Percentiles rank a stretch among this genome's conserved stretches.
Conservation (phyloP, 2,797 vertebrate species). For the Varecia variegata region DNA sequence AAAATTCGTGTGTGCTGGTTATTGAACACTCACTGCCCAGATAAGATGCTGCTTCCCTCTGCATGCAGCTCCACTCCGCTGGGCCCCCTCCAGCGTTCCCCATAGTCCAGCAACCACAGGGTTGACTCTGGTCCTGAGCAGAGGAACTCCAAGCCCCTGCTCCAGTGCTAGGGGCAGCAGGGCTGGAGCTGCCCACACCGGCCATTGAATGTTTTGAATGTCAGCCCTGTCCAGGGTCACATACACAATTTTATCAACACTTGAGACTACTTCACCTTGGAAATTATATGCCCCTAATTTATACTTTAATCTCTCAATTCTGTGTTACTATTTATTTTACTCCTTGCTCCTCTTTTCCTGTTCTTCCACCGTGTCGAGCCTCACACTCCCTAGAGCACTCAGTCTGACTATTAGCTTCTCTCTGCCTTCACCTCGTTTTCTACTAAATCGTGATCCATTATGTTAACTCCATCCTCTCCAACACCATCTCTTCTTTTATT, state of each 20-base stretch:
- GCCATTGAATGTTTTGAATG: neutral
- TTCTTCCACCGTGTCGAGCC: neutral
- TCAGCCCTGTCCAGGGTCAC: neutral
- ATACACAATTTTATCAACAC: neutral
- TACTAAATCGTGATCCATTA: neutral
- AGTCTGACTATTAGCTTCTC: neutral
- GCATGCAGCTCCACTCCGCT: neutral
- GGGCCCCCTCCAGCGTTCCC: neutral
- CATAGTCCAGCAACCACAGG: neutral
- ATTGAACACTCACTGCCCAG: neutral
- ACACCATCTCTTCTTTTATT: conserved; percentile 4
- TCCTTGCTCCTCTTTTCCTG: neutral
- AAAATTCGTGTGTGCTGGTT: neutral
- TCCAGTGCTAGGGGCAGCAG: neutral
- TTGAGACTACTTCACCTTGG: neutral
- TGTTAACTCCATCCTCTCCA: neutral
- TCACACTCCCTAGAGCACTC: neutral
- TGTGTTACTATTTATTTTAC: neutral
- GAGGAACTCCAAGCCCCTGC: neutral
- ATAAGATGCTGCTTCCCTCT: neutral
- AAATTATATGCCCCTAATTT: neutral
- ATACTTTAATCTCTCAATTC: neutral
- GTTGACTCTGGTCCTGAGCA: neutral
- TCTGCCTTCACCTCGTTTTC: neutral
- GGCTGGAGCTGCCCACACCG: neutral